These are phyloP conservation scores for Dexiosoma caninum DNA, from an alignment of 2,888 invertebrate species.

Conservation along the genomic window DNA sequence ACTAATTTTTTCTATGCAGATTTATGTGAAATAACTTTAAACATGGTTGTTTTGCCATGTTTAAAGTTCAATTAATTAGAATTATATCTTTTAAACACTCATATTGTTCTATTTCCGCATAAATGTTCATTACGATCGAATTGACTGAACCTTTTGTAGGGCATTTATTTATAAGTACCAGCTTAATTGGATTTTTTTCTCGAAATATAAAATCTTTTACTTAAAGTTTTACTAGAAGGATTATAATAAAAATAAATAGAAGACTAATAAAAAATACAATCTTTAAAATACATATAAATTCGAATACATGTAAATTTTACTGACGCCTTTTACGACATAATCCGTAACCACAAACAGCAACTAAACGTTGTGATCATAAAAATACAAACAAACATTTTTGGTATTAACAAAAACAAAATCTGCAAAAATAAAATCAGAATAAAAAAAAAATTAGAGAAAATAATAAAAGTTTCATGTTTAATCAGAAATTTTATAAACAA, in stretches of 20 bases:
- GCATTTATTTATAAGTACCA: background rate
- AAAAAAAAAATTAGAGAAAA: no score
- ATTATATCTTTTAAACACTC: no score
- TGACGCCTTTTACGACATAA: conserved; percentile 40
- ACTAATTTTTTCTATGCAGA: no score
- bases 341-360: conserved; percentile 44
- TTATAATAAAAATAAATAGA: background rate
- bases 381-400: conserved; percentile 4
- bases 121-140: no score
- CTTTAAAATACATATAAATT: conserved; percentile 30
- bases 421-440: conserved; percentile 1
- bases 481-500: conserved; percentile 34
- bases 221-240: conserved; percentile 14
- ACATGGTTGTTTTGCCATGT: no score
- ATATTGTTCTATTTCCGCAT: no score
- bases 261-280: conserved; percentile 6
- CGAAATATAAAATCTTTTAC: background rate
- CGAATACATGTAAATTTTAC: conserved; percentile 41
- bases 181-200: conserved; percentile 10
- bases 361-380: conserved; percentile 32
- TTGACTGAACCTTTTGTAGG: no score
- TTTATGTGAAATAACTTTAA: no score
- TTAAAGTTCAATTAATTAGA: no score
- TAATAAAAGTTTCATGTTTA: conserved; percentile 26
- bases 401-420: background rate